These are phyloP conservation scores for Trididemnum nubilum DNA, from an alignment of 23 tunicate genomes.

Conservation along the genomic window DNA sequence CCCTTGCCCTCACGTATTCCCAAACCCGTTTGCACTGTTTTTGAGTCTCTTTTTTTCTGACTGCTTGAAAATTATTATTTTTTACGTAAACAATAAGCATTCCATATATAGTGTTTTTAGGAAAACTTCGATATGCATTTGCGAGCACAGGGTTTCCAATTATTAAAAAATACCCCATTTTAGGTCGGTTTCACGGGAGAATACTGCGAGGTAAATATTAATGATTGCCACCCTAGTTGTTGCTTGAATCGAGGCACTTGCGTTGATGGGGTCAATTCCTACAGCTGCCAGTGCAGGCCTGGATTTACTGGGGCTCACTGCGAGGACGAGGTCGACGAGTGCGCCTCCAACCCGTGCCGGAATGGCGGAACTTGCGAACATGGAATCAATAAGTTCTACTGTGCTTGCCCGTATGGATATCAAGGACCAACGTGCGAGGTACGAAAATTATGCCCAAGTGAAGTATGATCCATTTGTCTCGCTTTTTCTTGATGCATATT, in stretches of 20 bases:
- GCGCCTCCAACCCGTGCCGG: slow-evolving; percentile 62
- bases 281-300: slow-evolving; percentile 58
- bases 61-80: too few relatives aligned
- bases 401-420: slow-evolving; percentile 68
- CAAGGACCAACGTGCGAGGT: slow-evolving; percentile 72
- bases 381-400: slow-evolving; percentile 46
- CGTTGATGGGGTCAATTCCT: slow-evolving; percentile 68
- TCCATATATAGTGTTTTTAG: too few relatives aligned
- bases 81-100: too few relatives aligned
- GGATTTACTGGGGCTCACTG: slow-evolving; percentile 80
- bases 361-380: slow-evolving; percentile 65
- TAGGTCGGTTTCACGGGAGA: slow-evolving; percentile 74
- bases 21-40: too few relatives aligned
- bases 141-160: too few relatives aligned
- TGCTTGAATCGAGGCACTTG: slow-evolving; percentile 91
- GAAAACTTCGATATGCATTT: too few relatives aligned
- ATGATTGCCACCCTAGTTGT: slow-evolving; percentile 70
- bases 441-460: too few relatives aligned
- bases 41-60: too few relatives aligned
- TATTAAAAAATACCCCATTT: too few relatives aligned
- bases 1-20: too few relatives aligned
- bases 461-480: too few relatives aligned
- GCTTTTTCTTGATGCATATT: too few relatives aligned
- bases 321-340: slow-evolving; percentile 63
- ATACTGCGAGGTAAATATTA: slow-evolving; percentile 46